Conservation (phyloP, 2,797 vertebrate species). For the Lagodon rhomboides region DNA sequence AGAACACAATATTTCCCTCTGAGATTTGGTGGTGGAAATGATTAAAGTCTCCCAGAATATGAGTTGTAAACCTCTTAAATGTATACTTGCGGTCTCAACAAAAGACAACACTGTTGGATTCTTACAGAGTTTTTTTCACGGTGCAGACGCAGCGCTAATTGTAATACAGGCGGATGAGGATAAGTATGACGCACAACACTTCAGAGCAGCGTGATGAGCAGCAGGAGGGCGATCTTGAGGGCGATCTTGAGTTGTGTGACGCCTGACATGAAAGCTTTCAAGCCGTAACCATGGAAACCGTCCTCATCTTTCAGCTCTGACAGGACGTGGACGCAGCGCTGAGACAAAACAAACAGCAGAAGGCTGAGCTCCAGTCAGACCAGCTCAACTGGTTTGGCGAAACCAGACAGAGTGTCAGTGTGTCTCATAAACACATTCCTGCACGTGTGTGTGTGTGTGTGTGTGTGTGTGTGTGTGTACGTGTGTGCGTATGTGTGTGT, state of each 20-base stretch:
- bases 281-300: conserved; percentile 60
- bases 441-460: background rate
- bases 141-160: background rate
- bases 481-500: conserved; percentile 6
- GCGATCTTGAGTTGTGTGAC: conserved; percentile 4
- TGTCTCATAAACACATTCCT: conserved; percentile 41
- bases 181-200: background rate
- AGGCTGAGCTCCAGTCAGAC: conserved; percentile 37
- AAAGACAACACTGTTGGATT: too few species aligned
- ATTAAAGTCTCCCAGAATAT: too few species aligned
- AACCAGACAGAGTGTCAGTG: conserved; percentile 23
- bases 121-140: background rate
- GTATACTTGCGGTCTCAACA: too few species aligned
- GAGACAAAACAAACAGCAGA: conserved; percentile 40
- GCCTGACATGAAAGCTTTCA: conserved; percentile 50
- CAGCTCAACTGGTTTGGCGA: conserved; percentile 40
- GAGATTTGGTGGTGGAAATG: too few species aligned
- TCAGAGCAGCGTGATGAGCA: background rate
- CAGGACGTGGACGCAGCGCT: conserved; percentile 6
- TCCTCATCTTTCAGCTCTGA: conserved; percentile 29
- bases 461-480: conserved; percentile 16
- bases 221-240: conserved; percentile 31
- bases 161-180: background rate
- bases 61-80: too few species aligned
- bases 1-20: too few species aligned